phyloP scores from a whole-genome alignment of 2,113 vertebrate genomes.

The Forbesichthys papilliferus region DNA sequence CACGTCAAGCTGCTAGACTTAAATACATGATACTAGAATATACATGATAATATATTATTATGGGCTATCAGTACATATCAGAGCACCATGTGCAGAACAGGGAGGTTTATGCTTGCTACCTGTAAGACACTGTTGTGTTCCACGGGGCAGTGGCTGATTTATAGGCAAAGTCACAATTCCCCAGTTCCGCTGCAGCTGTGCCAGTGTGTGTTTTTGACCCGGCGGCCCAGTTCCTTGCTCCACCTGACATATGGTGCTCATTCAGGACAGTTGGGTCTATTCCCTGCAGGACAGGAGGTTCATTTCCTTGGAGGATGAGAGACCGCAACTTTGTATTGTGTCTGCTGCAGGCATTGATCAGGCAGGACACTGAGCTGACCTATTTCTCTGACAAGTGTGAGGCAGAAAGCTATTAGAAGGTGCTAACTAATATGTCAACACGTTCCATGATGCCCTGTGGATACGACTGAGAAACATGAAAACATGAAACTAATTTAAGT shows the following conservation, averaged over 20 bases:
- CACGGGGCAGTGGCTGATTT: constrained; percentile 18
- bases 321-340: constrained; percentile 30
- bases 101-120: too few species aligned
- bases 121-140: background rate
- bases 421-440: constrained; percentile 65
- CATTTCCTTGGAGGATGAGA: constrained; percentile 53
- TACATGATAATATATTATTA: too few species aligned
- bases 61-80: too few species aligned
- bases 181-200: constrained; percentile 45
- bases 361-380: constrained; percentile 6
- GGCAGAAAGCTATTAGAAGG: constrained; percentile 24
- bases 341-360: background rate
- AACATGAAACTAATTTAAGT: background rate
- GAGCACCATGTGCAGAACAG: background rate
- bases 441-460: constrained; percentile 11
- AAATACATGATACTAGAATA: too few species aligned
- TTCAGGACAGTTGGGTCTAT: constrained; percentile 27
- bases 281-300: constrained; percentile 49
- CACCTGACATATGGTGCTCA: constrained; percentile 49
- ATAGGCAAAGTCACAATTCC: constrained; percentile 34
- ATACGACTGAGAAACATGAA: constrained; percentile 6
- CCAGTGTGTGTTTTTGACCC: constrained; percentile 37
- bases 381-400: constrained; percentile 15
- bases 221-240: constrained; percentile 21
- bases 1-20: too few species aligned